These are phyloP conservation scores for Microtus richardsoni DNA, from an alignment of 2,113 vertebrate genomes.

Conservation along the genomic window DNA sequence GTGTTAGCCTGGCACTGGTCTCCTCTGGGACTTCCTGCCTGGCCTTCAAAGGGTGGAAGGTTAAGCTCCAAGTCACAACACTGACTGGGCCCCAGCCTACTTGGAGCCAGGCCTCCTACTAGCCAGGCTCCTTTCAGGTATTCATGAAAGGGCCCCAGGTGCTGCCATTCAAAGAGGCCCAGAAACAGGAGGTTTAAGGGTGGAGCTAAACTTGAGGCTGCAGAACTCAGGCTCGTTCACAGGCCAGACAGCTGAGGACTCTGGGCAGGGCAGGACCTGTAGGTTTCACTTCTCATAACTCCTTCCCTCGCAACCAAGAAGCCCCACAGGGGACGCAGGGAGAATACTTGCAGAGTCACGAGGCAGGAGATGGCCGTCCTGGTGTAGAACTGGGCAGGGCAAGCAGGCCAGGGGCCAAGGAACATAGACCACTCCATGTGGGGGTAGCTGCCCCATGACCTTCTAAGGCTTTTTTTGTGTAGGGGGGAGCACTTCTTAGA, in stretches of 20 bases:
- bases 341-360: rapidly evolving
- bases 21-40: background rate
- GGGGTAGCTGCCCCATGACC: background rate
- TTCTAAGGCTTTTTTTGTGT: background rate
- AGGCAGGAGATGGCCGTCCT: background rate
- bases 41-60: background rate
- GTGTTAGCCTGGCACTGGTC: background rate
- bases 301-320: background rate
- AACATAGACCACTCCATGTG: background rate
- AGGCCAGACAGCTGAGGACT: background rate
- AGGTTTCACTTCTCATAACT: slow-evolving; percentile 69
- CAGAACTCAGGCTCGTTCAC: background rate
- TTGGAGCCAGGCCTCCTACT: background rate
- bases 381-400: background rate
- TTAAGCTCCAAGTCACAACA: background rate
- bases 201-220: background rate
- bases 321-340: background rate
- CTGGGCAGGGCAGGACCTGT: background rate
- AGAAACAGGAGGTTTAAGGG: background rate
- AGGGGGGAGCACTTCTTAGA: background rate
- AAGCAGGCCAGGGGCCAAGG: background rate
- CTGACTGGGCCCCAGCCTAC: background rate
- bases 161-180: background rate
- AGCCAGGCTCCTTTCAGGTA: background rate
- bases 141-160: background rate